Conservation (phyloP, 2,113 vertebrate genomes). For the Arenaria interpres region DNA sequence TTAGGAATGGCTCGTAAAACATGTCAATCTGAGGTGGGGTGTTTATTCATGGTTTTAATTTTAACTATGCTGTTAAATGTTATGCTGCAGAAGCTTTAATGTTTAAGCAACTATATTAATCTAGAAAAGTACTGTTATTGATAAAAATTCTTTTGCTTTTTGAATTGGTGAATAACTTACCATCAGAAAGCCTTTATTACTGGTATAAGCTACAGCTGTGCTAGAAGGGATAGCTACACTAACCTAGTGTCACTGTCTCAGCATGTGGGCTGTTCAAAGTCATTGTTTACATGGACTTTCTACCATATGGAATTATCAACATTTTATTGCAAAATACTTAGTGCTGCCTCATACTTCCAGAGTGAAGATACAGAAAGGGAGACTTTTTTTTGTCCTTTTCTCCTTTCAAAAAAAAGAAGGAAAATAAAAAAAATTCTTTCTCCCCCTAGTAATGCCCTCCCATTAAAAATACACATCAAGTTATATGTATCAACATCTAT, state of each 20-base stretch:
- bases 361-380: background rate
- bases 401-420: background rate
- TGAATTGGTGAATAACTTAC: background rate
- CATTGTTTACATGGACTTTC: conserved; percentile 11
- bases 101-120: conserved; percentile 8
- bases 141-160: conserved; percentile 40
- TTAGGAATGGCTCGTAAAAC: background rate
- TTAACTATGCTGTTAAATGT: background rate
- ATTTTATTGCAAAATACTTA: background rate
- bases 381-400: background rate
- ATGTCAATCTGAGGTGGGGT: background rate
- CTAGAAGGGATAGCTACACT: background rate
- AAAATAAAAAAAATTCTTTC: background rate
- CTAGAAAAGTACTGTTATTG: conserved; percentile 31
- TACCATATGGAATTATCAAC: conserved; percentile 30
- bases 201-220: conserved; percentile 39
- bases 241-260: conserved; percentile 1
- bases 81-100: conserved; percentile 5
- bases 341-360: background rate
- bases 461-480: rapidly evolving
- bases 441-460: background rate
- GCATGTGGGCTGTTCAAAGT: conserved; percentile 54
- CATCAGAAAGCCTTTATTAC: conserved; percentile 8
- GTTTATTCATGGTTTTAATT: conserved; percentile 39
- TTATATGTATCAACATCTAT: background rate